Evolutionary conservation across 37 sponge, comb jelly and placozoan species (phyloP).

Genomic region (Theonella swinhoei): DNA sequence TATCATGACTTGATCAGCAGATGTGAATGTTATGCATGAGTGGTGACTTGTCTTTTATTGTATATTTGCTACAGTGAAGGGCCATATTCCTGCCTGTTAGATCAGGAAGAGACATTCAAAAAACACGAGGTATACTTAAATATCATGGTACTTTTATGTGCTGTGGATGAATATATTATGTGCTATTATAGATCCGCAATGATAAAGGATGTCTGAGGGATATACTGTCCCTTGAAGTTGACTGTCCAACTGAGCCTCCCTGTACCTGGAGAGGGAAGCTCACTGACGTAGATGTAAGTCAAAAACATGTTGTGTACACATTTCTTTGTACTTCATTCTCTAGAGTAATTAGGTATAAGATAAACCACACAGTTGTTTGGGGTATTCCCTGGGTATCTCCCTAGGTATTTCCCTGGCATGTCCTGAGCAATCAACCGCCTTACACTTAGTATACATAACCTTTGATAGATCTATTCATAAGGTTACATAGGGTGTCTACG

Average conservation of each 20-base stretch:
- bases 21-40: too few relatives aligned
- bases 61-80: neutral
- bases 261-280: conserved; percentile 39
- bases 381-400: neutral
- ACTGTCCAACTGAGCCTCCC: conserved; percentile 14
- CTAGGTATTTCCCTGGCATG: neutral
- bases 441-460: too few relatives aligned
- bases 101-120: neutral
- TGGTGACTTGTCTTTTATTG: neutral
- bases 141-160: neutral
- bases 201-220: conserved; percentile 46
- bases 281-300: conserved; percentile 7
- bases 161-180: neutral
- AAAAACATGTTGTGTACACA: neutral
- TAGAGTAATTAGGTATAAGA: neutral
- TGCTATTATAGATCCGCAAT: conserved; percentile 4
- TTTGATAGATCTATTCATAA: too few relatives aligned
- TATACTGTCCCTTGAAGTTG: conserved; percentile 20
- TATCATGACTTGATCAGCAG: too few relatives aligned
- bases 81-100: neutral
- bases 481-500: too few relatives aligned
- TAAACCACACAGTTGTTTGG: neutral
- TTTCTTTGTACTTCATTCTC: neutral
- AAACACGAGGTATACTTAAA: neutral
- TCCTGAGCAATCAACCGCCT: too few relatives aligned